A percentile compares a stretch with the other conserved stretches of the same genome.
These are phyloP conservation scores for Probosciger aterrimus DNA, from an alignment of 2,113 vertebrate genomes.

Conservation along the genomic window DNA sequence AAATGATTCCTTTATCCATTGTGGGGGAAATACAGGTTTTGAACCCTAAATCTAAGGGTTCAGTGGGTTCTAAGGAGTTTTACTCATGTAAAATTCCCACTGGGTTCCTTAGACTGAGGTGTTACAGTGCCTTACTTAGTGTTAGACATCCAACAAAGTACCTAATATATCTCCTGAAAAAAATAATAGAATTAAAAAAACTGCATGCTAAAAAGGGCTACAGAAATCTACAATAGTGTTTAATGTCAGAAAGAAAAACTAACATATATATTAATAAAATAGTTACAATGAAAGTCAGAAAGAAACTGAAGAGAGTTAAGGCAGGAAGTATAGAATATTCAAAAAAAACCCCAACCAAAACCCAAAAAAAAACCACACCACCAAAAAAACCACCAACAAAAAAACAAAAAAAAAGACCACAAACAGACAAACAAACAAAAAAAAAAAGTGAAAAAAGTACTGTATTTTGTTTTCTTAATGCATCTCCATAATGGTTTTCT, in stretches of 20 bases:
- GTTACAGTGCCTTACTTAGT: neutral
- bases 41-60: neutral
- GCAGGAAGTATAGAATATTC: neutral
- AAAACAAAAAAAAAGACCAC: no score
- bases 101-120: neutral
- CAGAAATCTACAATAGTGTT: neutral
- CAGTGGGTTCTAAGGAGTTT: neutral
- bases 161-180: neutral
- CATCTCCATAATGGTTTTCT: neutral
- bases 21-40: neutral
- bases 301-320: neutral
- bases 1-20: neutral
- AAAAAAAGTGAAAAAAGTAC: neutral
- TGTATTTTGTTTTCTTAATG: neutral
- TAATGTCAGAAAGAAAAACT: neutral
- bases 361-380: rapidly evolving
- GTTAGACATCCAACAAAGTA: neutral
- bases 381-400: neutral
- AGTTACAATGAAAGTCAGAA: neutral
- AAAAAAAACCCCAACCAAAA: no score
- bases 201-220: neutral
- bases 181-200: neutral
- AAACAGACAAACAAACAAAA: neutral
- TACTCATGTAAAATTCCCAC: neutral
- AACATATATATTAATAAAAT: neutral